Base-by-base conservation (phyloP, 2,113 vertebrate species). In the Halichoeres trimaculatus region DNA sequence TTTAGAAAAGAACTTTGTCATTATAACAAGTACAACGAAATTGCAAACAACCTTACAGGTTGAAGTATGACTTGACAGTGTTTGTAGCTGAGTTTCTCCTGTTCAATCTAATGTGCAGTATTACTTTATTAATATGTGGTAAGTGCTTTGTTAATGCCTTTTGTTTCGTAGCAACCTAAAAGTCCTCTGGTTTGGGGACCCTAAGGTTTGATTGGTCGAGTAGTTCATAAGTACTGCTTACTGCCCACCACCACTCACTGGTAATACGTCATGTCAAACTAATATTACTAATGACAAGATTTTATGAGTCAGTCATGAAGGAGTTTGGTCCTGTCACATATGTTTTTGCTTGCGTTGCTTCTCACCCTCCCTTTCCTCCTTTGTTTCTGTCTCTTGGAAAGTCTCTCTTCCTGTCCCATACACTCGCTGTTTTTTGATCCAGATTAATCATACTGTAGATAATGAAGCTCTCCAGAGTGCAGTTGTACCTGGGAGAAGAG, bases 401-500 rank as follows among this genome's bases (percentile, higher is more conserved):
- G 62, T 60, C 19, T 14, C 19, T 1, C 14, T 54, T 19, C 64
- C 23, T 63, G 34, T 85, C 14, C 23, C 26, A 20, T 24, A 75
- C 36, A 56, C 23, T 47, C 61, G 50, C 11, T 60, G 54, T 78
- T 78, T 73, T 69, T 51, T 54, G 52, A 66, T 74, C 69, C 53
- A 80, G 79, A 73, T 83, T 70, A 70, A 81, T 76, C 64, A 35
- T 69, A 74, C 73, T 77, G 68, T 81, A 77, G 80, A 87, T 89
- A 81, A 87, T 81, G 76, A 87, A 74, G 82, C 78, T 86, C 88
- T 90, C 89, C 74, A 80, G 84, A 90, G 83, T 89, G 81, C 86
- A 86, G 79, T 89, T 88, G 81, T 89, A 86, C 86, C 87, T 90
- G 80, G 77, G 85, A 78, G 85, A 84, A 87, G 86, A 10, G 34